These are phyloP conservation scores for Daboia siamensis DNA, from an alignment of 2,113 vertebrate genomes.

Conservation along the genomic window DNA sequence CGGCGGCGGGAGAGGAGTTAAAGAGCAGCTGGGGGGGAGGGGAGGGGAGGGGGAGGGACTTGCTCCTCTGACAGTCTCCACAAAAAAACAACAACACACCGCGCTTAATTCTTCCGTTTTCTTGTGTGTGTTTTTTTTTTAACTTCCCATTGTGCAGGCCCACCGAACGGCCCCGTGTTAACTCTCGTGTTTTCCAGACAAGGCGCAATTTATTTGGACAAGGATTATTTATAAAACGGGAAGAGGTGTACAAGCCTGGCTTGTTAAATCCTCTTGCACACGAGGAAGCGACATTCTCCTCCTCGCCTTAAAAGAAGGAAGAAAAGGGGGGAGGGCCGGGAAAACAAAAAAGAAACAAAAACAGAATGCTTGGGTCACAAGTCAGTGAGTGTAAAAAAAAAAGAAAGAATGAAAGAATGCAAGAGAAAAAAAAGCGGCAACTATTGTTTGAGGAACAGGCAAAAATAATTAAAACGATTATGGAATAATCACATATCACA, in stretches of 20 bases:
- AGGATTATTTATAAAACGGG: slow-evolving; percentile 70
- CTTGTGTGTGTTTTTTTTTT: not conserved
- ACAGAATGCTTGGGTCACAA: slow-evolving; percentile 78
- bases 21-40: slow-evolving; percentile 68
- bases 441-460: slow-evolving; percentile 80
- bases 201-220: slow-evolving; percentile 77
- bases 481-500: slow-evolving; percentile 85
- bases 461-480: slow-evolving; percentile 86
- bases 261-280: slow-evolving; percentile 78
- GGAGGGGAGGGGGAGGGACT: slow-evolving; percentile 59
- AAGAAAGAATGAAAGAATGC: too few species aligned
- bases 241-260: slow-evolving; percentile 75
- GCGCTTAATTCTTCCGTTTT: slow-evolving; percentile 27
- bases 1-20: slow-evolving; percentile 65
- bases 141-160: slow-evolving; percentile 47
- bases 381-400: slow-evolving; percentile 74
- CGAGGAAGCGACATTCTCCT: slow-evolving; percentile 6
- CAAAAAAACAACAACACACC: slow-evolving; percentile 49
- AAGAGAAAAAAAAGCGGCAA: slow-evolving; percentile 62
- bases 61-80: slow-evolving; percentile 69
- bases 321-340: slow-evolving; percentile 5
- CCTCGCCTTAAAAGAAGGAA: not conserved
- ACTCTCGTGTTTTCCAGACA: slow-evolving; percentile 71
- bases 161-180: slow-evolving; percentile 59
- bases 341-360: slow-evolving; percentile 31